phyloP scores from a whole-genome alignment of 2,797 vertebrate species.

The Peromyscus nudipes region DNA sequence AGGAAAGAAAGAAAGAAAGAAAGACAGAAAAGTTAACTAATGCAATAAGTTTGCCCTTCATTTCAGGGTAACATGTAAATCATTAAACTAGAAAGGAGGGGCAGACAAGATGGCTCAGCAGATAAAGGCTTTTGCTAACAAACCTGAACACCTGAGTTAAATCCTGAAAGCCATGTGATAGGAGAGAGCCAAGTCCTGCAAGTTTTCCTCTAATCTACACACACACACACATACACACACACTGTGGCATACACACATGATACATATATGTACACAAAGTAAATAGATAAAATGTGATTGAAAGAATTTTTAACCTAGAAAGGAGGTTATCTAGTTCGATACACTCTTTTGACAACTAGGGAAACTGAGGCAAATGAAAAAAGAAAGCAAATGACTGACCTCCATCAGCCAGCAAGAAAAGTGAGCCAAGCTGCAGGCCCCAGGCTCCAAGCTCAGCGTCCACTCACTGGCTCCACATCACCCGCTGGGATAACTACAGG shows the following conservation, averaged over 20 bases:
- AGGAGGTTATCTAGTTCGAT: neutral
- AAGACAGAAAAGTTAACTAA: neutral
- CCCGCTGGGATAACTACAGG: neutral
- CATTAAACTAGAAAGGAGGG: neutral
- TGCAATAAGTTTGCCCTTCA: neutral
- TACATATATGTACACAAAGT: neutral
- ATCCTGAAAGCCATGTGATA: neutral
- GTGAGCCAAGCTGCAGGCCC: neutral
- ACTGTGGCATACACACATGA: neutral
- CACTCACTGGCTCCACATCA: neutral
- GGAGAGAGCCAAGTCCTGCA: neutral
- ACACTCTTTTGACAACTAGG: neutral
- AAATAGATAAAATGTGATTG: neutral
- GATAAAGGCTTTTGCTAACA: neutral
- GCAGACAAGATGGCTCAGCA: neutral
- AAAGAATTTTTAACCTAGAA: neutral
- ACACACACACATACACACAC: neutral
- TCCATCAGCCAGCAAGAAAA: neutral
- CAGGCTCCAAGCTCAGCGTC: neutral
- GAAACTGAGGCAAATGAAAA: neutral
- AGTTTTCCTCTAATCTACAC: neutral
- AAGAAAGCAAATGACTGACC: neutral
- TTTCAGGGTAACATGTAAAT: neutral
- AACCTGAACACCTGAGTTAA: neutral
- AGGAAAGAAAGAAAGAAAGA: neutral